Conservation (phyloP, 2,113 vertebrate species). For the Chascanopsetta lugubris region DNA sequence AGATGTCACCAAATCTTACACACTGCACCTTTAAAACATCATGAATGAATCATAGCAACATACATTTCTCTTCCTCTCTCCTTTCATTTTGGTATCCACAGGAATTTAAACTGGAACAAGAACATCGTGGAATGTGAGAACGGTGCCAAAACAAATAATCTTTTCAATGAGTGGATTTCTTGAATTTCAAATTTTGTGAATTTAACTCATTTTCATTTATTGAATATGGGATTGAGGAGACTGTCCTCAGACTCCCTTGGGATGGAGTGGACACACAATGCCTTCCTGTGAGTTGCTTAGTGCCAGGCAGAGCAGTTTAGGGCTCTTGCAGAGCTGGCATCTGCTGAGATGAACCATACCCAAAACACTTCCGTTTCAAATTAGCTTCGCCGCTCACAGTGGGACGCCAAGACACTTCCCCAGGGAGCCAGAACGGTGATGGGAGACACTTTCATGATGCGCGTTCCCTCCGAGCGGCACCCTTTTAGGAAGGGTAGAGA, state of each 20-base stretch:
- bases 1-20: no score
- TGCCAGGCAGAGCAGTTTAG: conserved; percentile 27
- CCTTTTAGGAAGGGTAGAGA: conserved; percentile 17
- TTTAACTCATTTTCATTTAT: no score
- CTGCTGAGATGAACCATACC: conserved; percentile 40
- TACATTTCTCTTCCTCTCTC: no score
- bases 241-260: conserved; percentile 23
- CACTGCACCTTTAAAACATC: no score
- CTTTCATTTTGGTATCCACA: neutral
- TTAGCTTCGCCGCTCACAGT: conserved; percentile 41
- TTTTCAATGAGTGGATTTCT: neutral
- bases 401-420: conserved; percentile 38
- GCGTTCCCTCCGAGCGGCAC: neutral
- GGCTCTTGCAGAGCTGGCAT: conserved; percentile 47
- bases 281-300: conserved; percentile 11
- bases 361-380: conserved; percentile 52
- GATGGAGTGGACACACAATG: conserved; percentile 11
- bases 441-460: conserved; percentile 28
- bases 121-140: conserved; percentile 7
- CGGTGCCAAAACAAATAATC: neutral
- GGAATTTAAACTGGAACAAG: neutral
- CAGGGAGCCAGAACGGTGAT: conserved; percentile 35
- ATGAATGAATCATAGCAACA: no score
- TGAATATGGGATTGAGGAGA: conserved; percentile 5
- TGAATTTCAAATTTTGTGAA: no score